Percentiles rank a stretch among this genome's conserved stretches.
Conservation (phyloP, 2,888 invertebrate species). For the Lordiphosa andalusiaca region DNA sequence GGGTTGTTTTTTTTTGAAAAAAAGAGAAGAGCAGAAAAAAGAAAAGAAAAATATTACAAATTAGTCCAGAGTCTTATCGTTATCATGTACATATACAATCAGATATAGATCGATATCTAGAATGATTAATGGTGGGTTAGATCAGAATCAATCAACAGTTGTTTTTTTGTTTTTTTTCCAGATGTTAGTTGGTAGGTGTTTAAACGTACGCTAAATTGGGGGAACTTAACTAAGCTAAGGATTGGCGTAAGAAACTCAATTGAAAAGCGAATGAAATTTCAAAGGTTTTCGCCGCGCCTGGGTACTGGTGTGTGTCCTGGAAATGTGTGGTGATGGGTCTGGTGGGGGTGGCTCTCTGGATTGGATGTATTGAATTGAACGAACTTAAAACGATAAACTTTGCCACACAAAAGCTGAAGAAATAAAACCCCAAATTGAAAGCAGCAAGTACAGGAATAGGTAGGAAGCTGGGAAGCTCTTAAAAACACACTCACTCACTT, state of each 20-base stretch:
- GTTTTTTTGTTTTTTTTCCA: no score
- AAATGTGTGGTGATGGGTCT: conserved; percentile 22
- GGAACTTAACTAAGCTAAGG: conserved; percentile 55
- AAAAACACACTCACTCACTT: conserved; percentile 26
- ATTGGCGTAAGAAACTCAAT: conserved; percentile 43
- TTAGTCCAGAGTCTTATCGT: conserved; percentile 63
- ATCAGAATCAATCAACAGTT: conserved; percentile 25
- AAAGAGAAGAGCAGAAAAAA: conserved; percentile 77
- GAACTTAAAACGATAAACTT: conserved; percentile 27
- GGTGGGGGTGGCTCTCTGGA: neutral
- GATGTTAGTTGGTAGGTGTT: conserved; percentile 48
- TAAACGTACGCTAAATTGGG: conserved; percentile 37
- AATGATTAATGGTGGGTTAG: conserved; percentile 62
- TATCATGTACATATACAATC: conserved; percentile 38
- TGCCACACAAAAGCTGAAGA: conserved; percentile 42
- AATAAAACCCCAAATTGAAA: conserved; percentile 60
- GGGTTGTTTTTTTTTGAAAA: conserved; percentile 52
- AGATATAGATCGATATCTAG: conserved; percentile 55
- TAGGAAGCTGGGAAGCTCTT: conserved; percentile 41
- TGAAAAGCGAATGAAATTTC: conserved; percentile 39
- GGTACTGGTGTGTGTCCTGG: conserved; percentile 21
- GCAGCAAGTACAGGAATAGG: conserved; percentile 60
- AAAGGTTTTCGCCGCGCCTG: no score
- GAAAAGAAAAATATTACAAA: conserved; percentile 77
- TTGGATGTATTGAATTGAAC: conserved; percentile 1